A percentile compares a stretch with the other conserved stretches of the same genome.
phyloP scores from a whole-genome alignment of 2,113 vertebrate genomes.

The Perccottus glenii region DNA sequence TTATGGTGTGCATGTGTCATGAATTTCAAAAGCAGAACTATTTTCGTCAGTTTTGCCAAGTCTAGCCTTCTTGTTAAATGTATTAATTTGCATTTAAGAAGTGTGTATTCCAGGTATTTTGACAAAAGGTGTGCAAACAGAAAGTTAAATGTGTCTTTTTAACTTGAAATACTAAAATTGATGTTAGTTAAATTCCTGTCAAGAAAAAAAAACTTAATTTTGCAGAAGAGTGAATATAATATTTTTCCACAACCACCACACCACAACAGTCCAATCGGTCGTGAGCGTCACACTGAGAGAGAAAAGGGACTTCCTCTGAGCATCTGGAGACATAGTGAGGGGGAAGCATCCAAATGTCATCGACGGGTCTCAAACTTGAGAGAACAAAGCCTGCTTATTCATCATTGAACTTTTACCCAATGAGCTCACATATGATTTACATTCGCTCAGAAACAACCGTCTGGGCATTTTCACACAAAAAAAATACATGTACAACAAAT shows the following conservation, averaged over 20 bases:
- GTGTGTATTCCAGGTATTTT: no score
- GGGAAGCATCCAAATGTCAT: slow-evolving; percentile 58
- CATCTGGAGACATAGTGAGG: slow-evolving; percentile 62
- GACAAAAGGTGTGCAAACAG: no score
- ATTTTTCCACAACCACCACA: slow-evolving; percentile 22
- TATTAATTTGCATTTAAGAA: no score
- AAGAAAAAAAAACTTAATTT: background rate
- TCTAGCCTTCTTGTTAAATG: no score
- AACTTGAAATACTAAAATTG: no score
- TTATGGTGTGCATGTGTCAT: no score
- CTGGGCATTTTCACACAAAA: slow-evolving; percentile 51
- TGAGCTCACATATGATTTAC: slow-evolving; percentile 43
- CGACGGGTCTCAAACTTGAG: slow-evolving; percentile 56
- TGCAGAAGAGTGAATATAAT: slow-evolving; percentile 5
- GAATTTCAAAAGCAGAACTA: no score
- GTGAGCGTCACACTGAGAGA: slow-evolving; percentile 56
- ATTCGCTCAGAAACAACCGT: slow-evolving; percentile 21
- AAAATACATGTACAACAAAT: slow-evolving; percentile 50
- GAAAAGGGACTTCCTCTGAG: slow-evolving; percentile 66
- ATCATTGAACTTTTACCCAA: slow-evolving; percentile 65
- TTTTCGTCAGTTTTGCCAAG: no score
- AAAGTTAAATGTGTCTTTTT: no score
- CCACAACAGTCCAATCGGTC: slow-evolving; percentile 45
- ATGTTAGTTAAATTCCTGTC: no score
- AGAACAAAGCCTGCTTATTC: slow-evolving; percentile 73